Conservation (phyloP, 2,113 vertebrate species). For the Eptesicus fuscus region DNA sequence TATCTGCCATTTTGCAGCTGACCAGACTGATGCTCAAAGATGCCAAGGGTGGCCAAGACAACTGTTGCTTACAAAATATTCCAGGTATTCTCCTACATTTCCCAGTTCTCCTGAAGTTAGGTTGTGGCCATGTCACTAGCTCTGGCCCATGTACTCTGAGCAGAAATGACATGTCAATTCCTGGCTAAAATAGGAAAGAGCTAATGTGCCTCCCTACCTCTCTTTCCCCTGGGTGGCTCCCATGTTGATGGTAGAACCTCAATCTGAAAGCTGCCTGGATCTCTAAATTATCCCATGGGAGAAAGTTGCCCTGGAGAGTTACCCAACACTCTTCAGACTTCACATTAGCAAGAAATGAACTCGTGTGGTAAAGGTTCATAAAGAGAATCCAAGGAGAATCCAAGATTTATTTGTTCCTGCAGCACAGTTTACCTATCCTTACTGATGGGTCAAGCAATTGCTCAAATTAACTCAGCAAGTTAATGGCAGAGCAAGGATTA, state of each 20-base stretch:
- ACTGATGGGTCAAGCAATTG: neutral
- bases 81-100: neutral
- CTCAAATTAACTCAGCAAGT: neutral
- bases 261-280: neutral
- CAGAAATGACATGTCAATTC: neutral
- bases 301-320: neutral
- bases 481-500: neutral
- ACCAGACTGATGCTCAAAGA: neutral
- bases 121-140: neutral
- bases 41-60: neutral
- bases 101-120: neutral
- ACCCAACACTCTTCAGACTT: neutral
- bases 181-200: neutral
- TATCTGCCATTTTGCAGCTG: neutral
- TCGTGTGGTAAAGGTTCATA: neutral
- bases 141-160: neutral
- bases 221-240: neutral
- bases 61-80: neutral
- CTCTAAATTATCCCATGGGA: neutral
- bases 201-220: neutral
- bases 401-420: neutral
- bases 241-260: neutral
- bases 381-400: neutral
- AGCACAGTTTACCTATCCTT: neutral
- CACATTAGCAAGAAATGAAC: neutral